Conservation (phyloP, 2,113 vertebrate genomes). For the Corvus cornix region DNA sequence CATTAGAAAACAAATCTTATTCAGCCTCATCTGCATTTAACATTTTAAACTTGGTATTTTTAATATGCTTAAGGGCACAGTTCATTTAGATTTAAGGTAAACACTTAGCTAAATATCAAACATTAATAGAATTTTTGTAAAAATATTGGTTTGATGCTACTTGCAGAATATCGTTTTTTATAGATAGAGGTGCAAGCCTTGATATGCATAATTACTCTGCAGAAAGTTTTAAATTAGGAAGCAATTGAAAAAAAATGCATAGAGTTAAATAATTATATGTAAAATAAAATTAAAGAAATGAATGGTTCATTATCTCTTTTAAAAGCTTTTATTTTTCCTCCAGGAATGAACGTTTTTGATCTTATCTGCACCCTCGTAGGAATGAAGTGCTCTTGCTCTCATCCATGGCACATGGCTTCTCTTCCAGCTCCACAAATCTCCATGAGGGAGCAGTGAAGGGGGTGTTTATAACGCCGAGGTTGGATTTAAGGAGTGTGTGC, state of each 20-base stretch:
- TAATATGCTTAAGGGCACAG: neutral
- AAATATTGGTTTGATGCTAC: neutral
- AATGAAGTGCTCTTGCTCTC: neutral
- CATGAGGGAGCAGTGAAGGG: neutral
- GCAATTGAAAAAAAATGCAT: neutral
- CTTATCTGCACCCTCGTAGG: neutral
- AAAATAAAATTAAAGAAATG: neutral
- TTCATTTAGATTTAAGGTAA: slow-evolving; percentile 44
- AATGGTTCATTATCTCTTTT: neutral
- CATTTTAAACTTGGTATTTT: neutral
- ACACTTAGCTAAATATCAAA: neutral
- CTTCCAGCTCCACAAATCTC: neutral
- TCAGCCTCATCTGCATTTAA: neutral
- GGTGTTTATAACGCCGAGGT: neutral
- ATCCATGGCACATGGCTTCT: neutral
- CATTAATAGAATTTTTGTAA: neutral
- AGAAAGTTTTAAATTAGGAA: neutral
- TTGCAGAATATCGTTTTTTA: neutral
- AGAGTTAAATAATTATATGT: neutral
- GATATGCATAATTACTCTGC: neutral
- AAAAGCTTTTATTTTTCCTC: neutral
- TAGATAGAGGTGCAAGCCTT: neutral
- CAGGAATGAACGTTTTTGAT: neutral
- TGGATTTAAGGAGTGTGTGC: neutral
- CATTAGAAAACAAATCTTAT: neutral